These are phyloP conservation scores for Cantharis flavilabris DNA, from an alignment of 2,888 invertebrate species.

Conservation along the genomic window DNA sequence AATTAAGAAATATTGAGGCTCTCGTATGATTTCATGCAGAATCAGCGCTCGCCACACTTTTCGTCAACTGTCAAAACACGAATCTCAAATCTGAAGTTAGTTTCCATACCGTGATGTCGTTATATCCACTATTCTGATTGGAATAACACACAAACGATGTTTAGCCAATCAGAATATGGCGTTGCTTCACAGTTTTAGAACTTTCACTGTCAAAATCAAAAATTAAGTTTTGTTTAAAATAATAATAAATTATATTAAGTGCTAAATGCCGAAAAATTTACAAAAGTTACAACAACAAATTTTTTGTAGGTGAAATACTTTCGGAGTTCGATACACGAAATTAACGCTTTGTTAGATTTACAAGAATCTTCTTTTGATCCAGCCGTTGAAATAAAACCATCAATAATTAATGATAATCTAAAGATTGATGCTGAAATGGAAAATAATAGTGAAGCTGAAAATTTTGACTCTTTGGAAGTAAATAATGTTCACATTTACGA, in stretches of 20 bases:
- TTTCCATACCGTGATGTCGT: too few species aligned
- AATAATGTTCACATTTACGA: conserved; percentile 47
- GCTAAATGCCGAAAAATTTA: not conserved
- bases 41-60: too few species aligned
- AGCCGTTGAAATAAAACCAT: not conserved
- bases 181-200: too few species aligned
- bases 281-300: not conserved
- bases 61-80: too few species aligned
- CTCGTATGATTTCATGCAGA: too few species aligned
- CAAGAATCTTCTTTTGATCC: conserved; percentile 39
- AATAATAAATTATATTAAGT: too few species aligned
- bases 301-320: conserved; percentile 70
- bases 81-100: too few species aligned
- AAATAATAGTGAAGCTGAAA: conserved; percentile 28
- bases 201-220: not conserved
- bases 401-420: not conserved
- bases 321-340: conserved; percentile 73
- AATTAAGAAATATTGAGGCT: too few species aligned
- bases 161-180: too few species aligned
- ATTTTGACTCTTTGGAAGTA: conserved; percentile 48
- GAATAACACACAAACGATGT: too few species aligned
- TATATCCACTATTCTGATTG: too few species aligned
- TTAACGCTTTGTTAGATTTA: conserved; percentile 63
- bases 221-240: not conserved
- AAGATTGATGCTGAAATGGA: not conserved